Percentiles rank a stretch among this genome's conserved stretches.
Evolutionary conservation across 2,888 invertebrate genomes (phyloP).

Genomic region (Chloroclystis v-ata): DNA sequence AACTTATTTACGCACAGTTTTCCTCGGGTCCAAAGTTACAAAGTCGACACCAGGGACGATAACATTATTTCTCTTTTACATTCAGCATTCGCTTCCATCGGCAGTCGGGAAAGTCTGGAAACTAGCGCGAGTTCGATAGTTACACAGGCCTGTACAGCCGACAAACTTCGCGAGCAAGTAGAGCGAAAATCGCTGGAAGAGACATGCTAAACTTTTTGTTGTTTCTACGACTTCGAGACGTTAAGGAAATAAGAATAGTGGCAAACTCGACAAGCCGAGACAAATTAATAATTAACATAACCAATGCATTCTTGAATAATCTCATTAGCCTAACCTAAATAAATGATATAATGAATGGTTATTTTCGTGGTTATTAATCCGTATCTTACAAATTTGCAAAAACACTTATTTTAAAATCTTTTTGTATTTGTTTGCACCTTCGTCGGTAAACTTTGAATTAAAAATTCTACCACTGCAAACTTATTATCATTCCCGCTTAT

Average conservation of each 20-base stretch:
- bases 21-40: constrained; percentile 20
- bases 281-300: constrained; percentile 5
- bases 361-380: too few species aligned
- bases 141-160: constrained; percentile 36
- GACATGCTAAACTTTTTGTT: constrained; percentile 18
- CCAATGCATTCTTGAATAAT: too few species aligned
- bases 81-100: constrained; percentile 36
- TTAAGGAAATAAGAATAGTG: constrained; percentile 5
- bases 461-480: too few species aligned
- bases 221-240: constrained; percentile 12
- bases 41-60: constrained; percentile 39
- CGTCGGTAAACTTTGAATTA: too few species aligned
- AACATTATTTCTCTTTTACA: constrained; percentile 50
- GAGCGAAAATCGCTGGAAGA: constrained; percentile 32
- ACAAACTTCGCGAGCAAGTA: constrained; percentile 13
- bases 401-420: too few species aligned
- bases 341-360: too few species aligned
- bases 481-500: too few species aligned
- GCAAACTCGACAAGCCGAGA: not conserved
- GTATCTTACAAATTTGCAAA: too few species aligned
- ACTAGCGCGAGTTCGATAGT: constrained; percentile 40
- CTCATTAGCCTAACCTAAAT: too few species aligned
- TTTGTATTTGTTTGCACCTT: too few species aligned
- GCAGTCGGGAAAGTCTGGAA: constrained; percentile 33
- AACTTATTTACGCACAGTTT: constrained; percentile 20